Evolutionary conservation across 2,113 vertebrate species (phyloP), one percentile per base, ranked within the genome.

Genomic region (Spheniscus mendiculus): DNA sequence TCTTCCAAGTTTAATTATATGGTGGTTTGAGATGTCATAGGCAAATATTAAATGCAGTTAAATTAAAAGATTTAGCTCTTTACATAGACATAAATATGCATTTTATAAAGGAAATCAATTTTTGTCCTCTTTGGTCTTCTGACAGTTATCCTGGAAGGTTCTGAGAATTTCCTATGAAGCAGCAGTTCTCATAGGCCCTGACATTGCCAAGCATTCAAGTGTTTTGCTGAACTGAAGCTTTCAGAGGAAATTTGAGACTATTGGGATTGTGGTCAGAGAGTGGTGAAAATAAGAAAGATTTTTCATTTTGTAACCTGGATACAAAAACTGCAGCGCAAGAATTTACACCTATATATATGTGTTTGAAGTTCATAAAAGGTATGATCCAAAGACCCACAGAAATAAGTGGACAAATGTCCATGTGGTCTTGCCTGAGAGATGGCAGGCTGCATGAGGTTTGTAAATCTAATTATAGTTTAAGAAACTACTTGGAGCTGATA

Each of bases 41-140:
- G 69, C 67, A 78, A 92, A 77, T 70, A 97, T 86, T 92, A 94
- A 77, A 97, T 72, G 87, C 79, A 94, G 81, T 90, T 97, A 94
- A 89, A 89, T 94, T 89, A 91, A 97, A 97, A 95, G 63, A 71
- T 34, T 67, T 77, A 42, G 38, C 36, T 83, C 34, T 92, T 90
- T 74, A 49, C 58, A 91, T 7, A 70, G 81, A 92, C 19, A 59
- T 87, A 97, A 94, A 69, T 80, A 88, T 78, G 53, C 38, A 90
- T 97, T 97, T 85, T 95, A 53, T 59, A 88, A 82, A 84, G 36
- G 27, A 4, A 59, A 69, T 79, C 6, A 38, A 42, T 69, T 79
- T 91, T 91, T 73, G 17, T 83, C 38, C n/a, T 88, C 17, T 88
- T 73, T 69, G 44, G 17, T 74, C 29, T 83, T 80, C 72, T 80